Evolutionary conservation across 2,888 invertebrate genomes (phyloP), one percentile per base, ranked within the genome.

Genomic region (Amiota minor): DNA sequence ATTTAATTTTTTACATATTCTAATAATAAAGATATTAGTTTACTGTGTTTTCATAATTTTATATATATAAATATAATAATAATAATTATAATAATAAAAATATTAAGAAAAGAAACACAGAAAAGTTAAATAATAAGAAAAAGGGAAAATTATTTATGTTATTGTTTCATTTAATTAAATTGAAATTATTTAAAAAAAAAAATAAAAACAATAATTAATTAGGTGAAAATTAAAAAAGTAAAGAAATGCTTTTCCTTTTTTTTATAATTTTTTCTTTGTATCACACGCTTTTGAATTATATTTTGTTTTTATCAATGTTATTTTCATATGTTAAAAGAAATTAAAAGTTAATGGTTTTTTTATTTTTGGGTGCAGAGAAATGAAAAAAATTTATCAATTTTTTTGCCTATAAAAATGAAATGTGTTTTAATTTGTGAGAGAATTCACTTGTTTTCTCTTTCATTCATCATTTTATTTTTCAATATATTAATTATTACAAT

Each of bases 1-100:
- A 81, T 85, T 83, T 85, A 85, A 84, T 85, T 84, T 75, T 85
- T 83, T 83, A 85, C 85, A 84, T 85, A 85, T 82, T 86, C 82
- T 83, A 83, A 83, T 83, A 83, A 85, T 85, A 85, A 85, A 80
- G 84, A 35, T 8, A 35, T 35, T 59, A 59, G 59, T 59, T 59
- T 59, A 59, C 20, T 35, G 35, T 35, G 35, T 35, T 35, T 35
- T 6, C 6, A 35, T 35, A 35, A 35, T 35, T 4, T 4, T 35
- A 20, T 59, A 18, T 59, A 59, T 59, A 59, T 59, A 16, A 20
- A 59, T 59, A 77, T 85, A 47, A 82, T 76, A 75, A 75, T 72
- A 70, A 65, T 69, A 71, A 74, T 73, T 72, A 72, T 47, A 20
- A 67, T 72, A 73, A 47, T 71, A n/a, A 35, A 67, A 46, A 20